These are phyloP conservation scores for Helicoverpa zea DNA, from an alignment of 1,140 invertebrate genomes.

Conservation along the genomic window DNA sequence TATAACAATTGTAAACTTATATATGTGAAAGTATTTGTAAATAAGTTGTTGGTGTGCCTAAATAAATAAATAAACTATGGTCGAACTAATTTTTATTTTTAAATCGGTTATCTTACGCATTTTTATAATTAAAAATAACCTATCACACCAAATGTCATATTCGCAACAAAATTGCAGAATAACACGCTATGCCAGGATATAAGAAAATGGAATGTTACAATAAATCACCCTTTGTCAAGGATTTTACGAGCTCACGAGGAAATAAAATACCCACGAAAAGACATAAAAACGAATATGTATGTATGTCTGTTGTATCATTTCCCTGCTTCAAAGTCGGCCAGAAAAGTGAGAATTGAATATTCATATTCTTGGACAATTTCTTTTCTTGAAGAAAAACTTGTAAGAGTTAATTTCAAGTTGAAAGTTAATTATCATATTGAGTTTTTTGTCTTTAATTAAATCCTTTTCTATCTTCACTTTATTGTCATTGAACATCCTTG, in stretches of 20 bases:
- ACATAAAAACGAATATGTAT: conserved; percentile 12
- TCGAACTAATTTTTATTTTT: too few relatives aligned
- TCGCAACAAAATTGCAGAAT: not conserved
- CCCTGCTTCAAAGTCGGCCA: not conserved
- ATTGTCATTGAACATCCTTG: too few relatives aligned
- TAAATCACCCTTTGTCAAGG: conserved; percentile 26
- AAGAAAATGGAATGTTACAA: not conserved
- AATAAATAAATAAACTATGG: too few relatives aligned
- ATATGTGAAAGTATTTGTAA: too few relatives aligned
- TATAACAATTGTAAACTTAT: too few relatives aligned
- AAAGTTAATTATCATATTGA: not conserved
- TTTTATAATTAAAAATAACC: too few relatives aligned
- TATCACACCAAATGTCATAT: not conserved
- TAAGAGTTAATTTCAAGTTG: not conserved
- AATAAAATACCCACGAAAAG: not conserved
- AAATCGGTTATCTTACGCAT: too few relatives aligned
- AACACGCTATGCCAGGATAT: not conserved
- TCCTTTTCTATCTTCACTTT: too few relatives aligned
- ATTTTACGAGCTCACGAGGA: conserved; percentile 13
- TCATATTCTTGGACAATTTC: not conserved
- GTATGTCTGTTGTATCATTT: too few relatives aligned
- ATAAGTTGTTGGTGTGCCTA: too few relatives aligned
- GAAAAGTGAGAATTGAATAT: not conserved
- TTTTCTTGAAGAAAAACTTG: not conserved
- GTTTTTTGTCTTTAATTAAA: not conserved